Base-by-base conservation (phyloP, 2,113 vertebrate genomes). In the Cnemophilus loriae region DNA sequence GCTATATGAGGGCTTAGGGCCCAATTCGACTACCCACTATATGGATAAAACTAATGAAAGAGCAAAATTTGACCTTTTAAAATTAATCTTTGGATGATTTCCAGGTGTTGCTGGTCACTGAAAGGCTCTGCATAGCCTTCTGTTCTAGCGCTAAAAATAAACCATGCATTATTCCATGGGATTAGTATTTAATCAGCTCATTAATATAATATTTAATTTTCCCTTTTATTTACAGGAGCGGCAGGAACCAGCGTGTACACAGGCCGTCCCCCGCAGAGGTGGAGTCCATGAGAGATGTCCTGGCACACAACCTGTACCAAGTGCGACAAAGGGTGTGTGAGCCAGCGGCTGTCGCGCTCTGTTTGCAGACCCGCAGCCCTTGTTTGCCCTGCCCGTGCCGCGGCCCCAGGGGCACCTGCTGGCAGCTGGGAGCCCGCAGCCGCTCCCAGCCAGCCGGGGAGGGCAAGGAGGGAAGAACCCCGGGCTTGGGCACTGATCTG, bases 301-400 rank as follows among this genome's bases (percentile, higher is more conserved):
- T 99, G 94, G 98, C 98, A 30, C 98, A 97, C 87, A 99, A 98
- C 92, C 98, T 99, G 94, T 99, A 99, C 87, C 98, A 98, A 97
- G 99, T 99, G 93, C 98, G 99, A 30, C 98, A 99, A 53, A 98
- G 98, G 98, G 99, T 99, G 92, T 1, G 97, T 97, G 64, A 59
- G 16, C 1, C 0, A 6, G 46, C 50, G 57, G 32, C 49, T 32
- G n/a, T 8, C 9, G 6, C 5, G 2, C 14, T 2, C 15, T 71
- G 8, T 65, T 75, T 61, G 64, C 61, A 3, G 22, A 52, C 59
- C 27, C 65, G 70, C 81, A 75, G 70, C n/a, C 32, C 32, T 7
- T 41, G 69, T 68, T 92, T 75, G 73, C 59, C 13, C 37, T 82
- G 32, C 46, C 16, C 14, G 5, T 7, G 20, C 8, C 21, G 14